Base-by-base conservation (phyloP, 2,113 vertebrate genomes). In the Dunckerocampus dactyliophorus region DNA sequence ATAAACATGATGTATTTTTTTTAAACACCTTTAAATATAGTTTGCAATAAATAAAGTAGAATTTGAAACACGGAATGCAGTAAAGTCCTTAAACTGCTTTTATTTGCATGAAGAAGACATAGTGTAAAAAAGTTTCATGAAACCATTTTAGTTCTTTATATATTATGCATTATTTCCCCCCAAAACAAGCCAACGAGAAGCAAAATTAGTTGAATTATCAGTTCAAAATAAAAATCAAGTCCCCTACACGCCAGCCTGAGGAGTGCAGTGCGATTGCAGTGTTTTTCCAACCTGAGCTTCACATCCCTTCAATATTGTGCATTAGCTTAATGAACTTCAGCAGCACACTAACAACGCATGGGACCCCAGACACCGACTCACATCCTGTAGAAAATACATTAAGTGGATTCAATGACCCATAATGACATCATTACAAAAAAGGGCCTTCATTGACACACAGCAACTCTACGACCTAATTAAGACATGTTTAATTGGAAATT, bases 91-190 rank as follows among this genome's bases (percentile, higher is more conserved):
- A 46, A 13, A 21, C 11, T 1, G 11, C 43, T 47, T 3, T 9
- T 58, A n/a, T 53, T 48, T 53, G 9, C 7, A 28, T 71, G 19
- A n/a, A 16, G 8, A 45, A 55, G 12, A 62, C 1, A 16, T 65
- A 8, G 52, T 24, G 66, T 86, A 85, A 61, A 88, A 78, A 85
- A 72, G 3, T 69, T 80, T 82, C 79, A 81, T 80, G 82, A 85
- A 80, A 80, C 71, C 48, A 63, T 68, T 61, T 69, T 24, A 58
- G 61, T 62, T 74, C 76, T 67, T 80, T 65, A 76, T 75, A 80
- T 73, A 77, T 81, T 71, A 84, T 77, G 63, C 54, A 53, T 67
- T 79, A 14, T 21, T 21, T 16, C 8, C 9, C 20, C 14, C n/a
- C 11, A 10, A 22, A 53, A 67, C 47, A 62, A 55, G 42, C 24